Evolutionary conservation across 92 coral and sea anemone genomes (phyloP), one percentile per base, ranked within the genome.

Genomic region (Chrysogorgia sp.): DNA sequence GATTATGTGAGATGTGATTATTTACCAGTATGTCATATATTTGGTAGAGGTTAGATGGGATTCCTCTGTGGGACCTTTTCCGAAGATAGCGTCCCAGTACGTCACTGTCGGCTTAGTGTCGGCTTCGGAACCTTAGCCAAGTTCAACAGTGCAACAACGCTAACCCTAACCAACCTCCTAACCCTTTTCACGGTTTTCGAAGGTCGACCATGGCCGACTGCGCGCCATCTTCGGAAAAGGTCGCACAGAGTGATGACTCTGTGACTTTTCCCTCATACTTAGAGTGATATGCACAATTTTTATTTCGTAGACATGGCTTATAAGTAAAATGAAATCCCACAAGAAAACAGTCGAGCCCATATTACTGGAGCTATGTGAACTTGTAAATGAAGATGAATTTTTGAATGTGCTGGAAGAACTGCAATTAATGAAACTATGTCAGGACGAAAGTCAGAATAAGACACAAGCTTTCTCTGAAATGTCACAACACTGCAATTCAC

Each of bases 301-400:
- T 76, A 32, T 32, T 22, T 70, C 71, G 13, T 49, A 90, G 91
- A 84, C 94, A 23, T 90, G 94, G 91, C 65, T 86, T 0, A 82
- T 93, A 0, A 87, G 90, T 22, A 91, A 90, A 74, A 75, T 91
- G 77, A 75, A 85, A 37, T 83, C 77, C 31, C 86, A 93, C 85
- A 89, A 86, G 62, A 80, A 75, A 17, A 77, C 87, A 24, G 83
- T 93, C 8, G 80, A 79, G 31, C 98, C 98, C 19, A 57, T 84
- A 13, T 64, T 87, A 24, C 77, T 77, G 30, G 81, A 56, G 10
- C 69, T 90, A 31, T 80, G 78, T 34, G 77, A 82, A 25, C 90
- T 92, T 26, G 90, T 92, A 29, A 88, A 77, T 15, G 86, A 85
- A 59, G 92, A 89, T 25, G 66, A 86, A 24, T 93, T 91, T 70